Percentiles rank a stretch among this genome's conserved stretches.
These are phyloP conservation scores for Eupsilia transversa DNA, from an alignment of 2,888 invertebrate genomes.

Conservation along the genomic window DNA sequence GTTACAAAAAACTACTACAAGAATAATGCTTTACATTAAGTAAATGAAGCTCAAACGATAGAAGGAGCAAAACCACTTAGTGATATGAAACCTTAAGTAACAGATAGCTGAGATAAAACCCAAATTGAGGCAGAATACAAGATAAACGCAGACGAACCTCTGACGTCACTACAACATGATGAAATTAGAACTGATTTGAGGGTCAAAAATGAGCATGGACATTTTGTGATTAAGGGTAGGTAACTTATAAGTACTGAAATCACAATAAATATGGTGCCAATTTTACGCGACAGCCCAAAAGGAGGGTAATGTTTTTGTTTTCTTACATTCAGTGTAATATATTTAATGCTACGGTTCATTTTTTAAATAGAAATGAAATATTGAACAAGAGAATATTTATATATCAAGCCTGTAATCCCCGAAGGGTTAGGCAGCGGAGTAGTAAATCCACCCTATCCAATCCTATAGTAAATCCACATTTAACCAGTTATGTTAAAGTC, in stretches of 20 bases:
- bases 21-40: conserved; percentile 41
- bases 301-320: neutral
- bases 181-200: conserved; percentile 36
- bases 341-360: neutral
- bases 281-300: neutral
- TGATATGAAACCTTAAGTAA: conserved; percentile 52
- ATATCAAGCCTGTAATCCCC: too few relatives aligned
- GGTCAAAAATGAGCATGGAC: conserved; percentile 15
- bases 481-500: too few relatives aligned
- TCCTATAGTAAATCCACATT: too few relatives aligned
- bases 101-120: conserved; percentile 45
- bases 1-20: conserved; percentile 11
- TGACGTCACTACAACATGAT: conserved; percentile 34
- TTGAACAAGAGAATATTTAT: neutral
- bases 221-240: neutral
- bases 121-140: conserved; percentile 31
- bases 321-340: neutral
- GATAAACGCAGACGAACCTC: conserved; percentile 30
- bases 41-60: conserved; percentile 30
- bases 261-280: neutral
- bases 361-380: neutral
- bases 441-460: too few relatives aligned
- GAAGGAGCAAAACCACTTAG: conserved; percentile 52
- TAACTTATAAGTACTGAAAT: neutral
- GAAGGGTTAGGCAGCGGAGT: too few relatives aligned